Base-by-base conservation (phyloP, 2,797 vertebrate species). In the Melanotaenia nigrans region DNA sequence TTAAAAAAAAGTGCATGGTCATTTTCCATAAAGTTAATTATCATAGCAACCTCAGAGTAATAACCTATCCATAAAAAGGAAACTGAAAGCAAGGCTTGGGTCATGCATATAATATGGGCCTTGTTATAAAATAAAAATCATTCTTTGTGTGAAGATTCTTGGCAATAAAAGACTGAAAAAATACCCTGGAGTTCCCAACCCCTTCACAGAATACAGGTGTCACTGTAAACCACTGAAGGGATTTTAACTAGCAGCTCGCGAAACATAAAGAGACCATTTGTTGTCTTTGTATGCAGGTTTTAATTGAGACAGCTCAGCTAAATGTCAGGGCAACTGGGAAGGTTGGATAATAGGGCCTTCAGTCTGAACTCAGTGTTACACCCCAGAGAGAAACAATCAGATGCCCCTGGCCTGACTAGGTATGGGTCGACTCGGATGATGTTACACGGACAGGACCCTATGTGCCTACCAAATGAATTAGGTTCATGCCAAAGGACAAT, bases 381-480 rank as follows among this genome's bases (percentile, higher is more conserved):
- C 70, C 77, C 79, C 61, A 53, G 73, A 76, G 75, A 73, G 64
- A 65, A 81, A 82, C 80, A 87, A 87, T 89, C 42, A 35, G 78
- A 83, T 65, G 77, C 73, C 57, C 82, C 87, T 30, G 35, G 61
- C 75, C 68, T 4, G 60, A 64, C 83, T 65, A 1, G 53, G 81
- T 87, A 81, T 16, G 62, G 82, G 77, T 78, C n/a, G 11, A 58
- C 79, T 78, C 55, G 77, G 88, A 84, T 91, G 85, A 84, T 76
- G 88, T 91, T 92, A 91, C 91, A 88, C 13, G 73, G 79, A 87
- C 81, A 72, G 56, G 70, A 45, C 5, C 33, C 56, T 81, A 53
- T 13, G 74, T 90, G 89, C 89, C 91, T 91, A 53, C 65, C 62
- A 55, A 82, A 85, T 86, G 81, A 93, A 94, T 85, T 82, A 79